Percentiles rank a stretch among this genome's conserved stretches.
Evolutionary conservation across 2,113 vertebrate genomes (phyloP).

Genomic region (Halichoeres trimaculatus): DNA sequence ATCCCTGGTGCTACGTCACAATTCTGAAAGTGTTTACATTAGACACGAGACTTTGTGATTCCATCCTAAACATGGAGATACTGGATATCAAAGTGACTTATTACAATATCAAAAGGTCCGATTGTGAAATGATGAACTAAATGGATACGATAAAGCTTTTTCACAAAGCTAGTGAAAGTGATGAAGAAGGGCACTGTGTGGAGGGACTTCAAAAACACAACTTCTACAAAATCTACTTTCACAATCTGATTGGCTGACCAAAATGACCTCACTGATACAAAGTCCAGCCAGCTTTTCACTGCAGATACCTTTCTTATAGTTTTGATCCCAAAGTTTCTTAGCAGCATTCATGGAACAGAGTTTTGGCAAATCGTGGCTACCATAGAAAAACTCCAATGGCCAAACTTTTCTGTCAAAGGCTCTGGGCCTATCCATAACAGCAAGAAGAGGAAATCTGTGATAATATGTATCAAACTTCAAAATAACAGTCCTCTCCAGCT

Average conservation of each 20-base stretch:
- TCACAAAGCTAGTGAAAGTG: slow-evolving; percentile 22
- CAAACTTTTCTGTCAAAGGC: slow-evolving; percentile 29
- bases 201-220: slow-evolving; percentile 29
- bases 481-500: slow-evolving; percentile 60
- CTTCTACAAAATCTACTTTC: slow-evolving; percentile 20
- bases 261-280: slow-evolving; percentile 10
- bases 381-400: slow-evolving; percentile 30
- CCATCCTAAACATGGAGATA: slow-evolving; percentile 53
- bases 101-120: slow-evolving; percentile 56
- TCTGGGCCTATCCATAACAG: slow-evolving; percentile 26
- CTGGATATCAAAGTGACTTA: slow-evolving; percentile 60
- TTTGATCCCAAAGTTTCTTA: slow-evolving; percentile 43
- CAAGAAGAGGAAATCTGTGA: slow-evolving; percentile 25
- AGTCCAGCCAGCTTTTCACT: slow-evolving; percentile 34
- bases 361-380: slow-evolving; percentile 55
- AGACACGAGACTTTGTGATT: slow-evolving; percentile 56
- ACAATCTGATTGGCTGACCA: slow-evolving; percentile 10
- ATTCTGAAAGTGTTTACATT: slow-evolving; percentile 54
- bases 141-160: slow-evolving; percentile 2
- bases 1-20: slow-evolving; percentile 63
- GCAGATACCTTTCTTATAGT: slow-evolving; percentile 16
- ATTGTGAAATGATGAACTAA: slow-evolving; percentile 32
- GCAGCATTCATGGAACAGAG: slow-evolving; percentile 65
- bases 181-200: slow-evolving; percentile 50
- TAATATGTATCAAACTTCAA: slow-evolving; percentile 31